These are phyloP conservation scores for Phymorhynchus buccinoides DNA, from an alignment of 1,140 invertebrate species.

Conservation along the genomic window DNA sequence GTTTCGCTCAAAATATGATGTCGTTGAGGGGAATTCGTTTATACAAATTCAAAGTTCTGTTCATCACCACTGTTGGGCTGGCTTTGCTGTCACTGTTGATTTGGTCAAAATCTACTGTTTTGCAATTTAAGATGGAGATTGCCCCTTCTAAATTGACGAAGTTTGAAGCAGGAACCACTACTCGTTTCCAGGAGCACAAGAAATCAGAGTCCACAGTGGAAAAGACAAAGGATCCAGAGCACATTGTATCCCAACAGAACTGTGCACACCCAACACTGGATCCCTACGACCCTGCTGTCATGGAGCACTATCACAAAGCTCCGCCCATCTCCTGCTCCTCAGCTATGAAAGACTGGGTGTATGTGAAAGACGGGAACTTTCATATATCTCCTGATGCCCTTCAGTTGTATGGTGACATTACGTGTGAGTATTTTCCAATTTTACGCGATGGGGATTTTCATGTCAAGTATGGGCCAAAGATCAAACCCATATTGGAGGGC, in stretches of 20 bases:
- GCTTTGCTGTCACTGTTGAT: no score
- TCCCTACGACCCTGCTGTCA: conserved; percentile 80
- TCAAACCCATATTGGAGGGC: conserved; percentile 51
- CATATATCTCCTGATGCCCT: conserved; percentile 39
- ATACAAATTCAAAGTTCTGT: no score
- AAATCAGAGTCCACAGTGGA: no score
- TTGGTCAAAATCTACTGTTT: no score
- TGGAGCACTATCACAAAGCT: conserved; percentile 79
- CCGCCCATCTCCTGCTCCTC: conserved; percentile 78
- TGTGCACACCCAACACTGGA: conserved; percentile 81
- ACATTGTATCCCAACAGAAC: conserved; percentile 54
- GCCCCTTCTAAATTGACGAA: no score
- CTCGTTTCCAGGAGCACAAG: no score
- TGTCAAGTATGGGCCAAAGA: conserved; percentile 25
- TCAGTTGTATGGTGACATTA: conserved; percentile 51
- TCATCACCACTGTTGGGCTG: no score
- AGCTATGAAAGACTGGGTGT: conserved; percentile 65
- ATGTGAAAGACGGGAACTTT: conserved; percentile 50
- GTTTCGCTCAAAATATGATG: no score
- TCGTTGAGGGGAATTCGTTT: no score
- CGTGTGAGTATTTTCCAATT: conserved; percentile 56
- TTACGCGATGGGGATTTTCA: conserved; percentile 41
- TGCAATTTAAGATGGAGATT: no score
- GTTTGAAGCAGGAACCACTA: no score
- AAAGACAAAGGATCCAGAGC: no score